These are phyloP conservation scores for Gryllus bimaculatus DNA, from an alignment of 1,140 invertebrate species.

Conservation along the genomic window DNA sequence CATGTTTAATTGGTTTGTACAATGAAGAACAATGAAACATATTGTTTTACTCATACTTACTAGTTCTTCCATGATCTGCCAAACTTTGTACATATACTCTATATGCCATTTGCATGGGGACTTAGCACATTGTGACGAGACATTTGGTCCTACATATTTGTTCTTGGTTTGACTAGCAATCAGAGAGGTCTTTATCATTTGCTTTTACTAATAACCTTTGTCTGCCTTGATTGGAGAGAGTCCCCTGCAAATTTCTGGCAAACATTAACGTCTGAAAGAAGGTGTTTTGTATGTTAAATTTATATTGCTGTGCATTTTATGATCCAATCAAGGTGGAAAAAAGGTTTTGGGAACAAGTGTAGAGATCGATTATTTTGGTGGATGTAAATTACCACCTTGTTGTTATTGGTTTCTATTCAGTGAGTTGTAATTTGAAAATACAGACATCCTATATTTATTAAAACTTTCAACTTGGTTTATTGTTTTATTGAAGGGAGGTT, in stretches of 20 bases:
- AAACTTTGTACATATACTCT: not conserved
- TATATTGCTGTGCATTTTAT: not conserved
- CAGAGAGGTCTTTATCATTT: not conserved
- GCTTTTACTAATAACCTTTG: not conserved
- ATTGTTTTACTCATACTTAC: not conserved
- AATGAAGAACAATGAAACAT: not conserved
- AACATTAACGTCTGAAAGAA: not conserved
- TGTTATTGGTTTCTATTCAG: not conserved
- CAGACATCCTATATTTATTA: not conserved
- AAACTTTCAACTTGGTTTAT: not conserved
- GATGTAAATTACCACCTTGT: not conserved
- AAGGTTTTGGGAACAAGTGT: not conserved
- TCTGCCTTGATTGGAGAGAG: not conserved
- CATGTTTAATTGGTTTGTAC: not conserved
- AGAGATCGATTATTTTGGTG: not conserved
- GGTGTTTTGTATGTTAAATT: not conserved
- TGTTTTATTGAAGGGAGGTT: not conserved
- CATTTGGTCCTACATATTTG: not conserved
- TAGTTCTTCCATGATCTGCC: not conserved
- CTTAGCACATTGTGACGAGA: not conserved
- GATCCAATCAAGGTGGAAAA: not conserved
- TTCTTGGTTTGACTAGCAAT: not conserved
- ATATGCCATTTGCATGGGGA: not conserved
- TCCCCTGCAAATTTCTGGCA: not conserved
- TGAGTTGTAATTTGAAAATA: not conserved